Base-by-base conservation (phyloP, 2,888 invertebrate genomes). In the Drosophila nigricruria region DNA sequence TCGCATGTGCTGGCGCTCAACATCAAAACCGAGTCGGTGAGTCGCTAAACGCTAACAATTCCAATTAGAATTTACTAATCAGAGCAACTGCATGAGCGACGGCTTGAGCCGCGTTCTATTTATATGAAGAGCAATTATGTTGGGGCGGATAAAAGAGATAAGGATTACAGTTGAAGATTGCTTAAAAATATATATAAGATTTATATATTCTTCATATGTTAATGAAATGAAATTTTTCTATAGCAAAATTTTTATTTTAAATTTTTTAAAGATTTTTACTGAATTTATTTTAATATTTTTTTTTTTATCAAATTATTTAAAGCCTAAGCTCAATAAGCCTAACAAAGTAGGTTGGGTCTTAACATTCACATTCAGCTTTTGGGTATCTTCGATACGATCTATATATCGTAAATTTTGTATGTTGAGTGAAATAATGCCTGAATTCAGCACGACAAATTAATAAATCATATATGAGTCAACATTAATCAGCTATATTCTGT, bases 21-120 rank as follows among this genome's bases (percentile, higher is more conserved):
- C 83, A 91, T 91, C 47, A 91, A 91, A 80, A 91, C 91, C 70
- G 91, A 91, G 91, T 87, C 91, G 91, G 91, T 91, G 86, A 91
- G 91, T 91, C 70, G 84, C 77, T 49, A 64, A 77, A 85, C 57
- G 67, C 76, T 69, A 73, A 56, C 52, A 50, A 50, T 69, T 66
- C n/a, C 45, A 20, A 58, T 77, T 70, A 40, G 9, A 64, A 63
- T 66, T 57, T 56, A 61, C 50, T 52, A 66, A 61, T 56, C 83
- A 77, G 89, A 92, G 77, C 82, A 79, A 82, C 79, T 72, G 77
- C 54, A 63, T 58, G 59, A 60, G 59, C 38, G 36, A 1, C 2
- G 32, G 61, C 32, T n/a, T 2, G 18, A 32, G 43, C 42, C 49
- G 49, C 32, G 18, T 12, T 52, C 34, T 16, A 52, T 34, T 32